phyloP scores from a whole-genome alignment of 1,140 invertebrate species.

The Leptinotarsa undecemlineata region DNA sequence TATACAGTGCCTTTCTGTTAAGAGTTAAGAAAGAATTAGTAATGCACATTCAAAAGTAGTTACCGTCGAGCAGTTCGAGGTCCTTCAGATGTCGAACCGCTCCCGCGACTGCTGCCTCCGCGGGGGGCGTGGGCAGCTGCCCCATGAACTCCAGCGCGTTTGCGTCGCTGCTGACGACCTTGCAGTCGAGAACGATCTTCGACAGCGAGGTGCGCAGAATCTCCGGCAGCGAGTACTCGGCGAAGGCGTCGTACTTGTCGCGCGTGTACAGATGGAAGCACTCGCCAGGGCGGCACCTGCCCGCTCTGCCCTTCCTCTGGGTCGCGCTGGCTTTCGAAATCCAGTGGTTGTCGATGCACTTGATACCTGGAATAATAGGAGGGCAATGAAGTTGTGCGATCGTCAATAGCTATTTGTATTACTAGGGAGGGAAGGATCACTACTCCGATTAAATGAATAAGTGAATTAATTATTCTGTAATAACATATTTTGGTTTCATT shows the following conservation, averaged over 20 bases:
- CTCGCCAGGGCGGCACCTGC: slow-evolving; percentile 74
- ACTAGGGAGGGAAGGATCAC: too few relatives aligned
- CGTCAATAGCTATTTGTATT: too few relatives aligned
- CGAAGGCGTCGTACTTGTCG: slow-evolving; percentile 57
- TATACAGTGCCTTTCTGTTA: too few relatives aligned
- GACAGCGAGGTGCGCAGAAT: slow-evolving; percentile 64
- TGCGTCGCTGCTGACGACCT: slow-evolving; percentile 56
- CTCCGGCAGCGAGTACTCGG: slow-evolving; percentile 63
- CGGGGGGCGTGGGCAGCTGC: slow-evolving; percentile 59
- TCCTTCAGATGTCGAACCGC: slow-evolving; percentile 59
- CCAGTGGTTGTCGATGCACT: slow-evolving; percentile 64
- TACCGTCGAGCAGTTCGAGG: slow-evolving; percentile 58
- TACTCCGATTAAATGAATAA: too few relatives aligned
- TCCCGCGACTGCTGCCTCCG: slow-evolving; percentile 46
- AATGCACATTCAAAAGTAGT: too few relatives aligned
- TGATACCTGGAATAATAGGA: slow-evolving; percentile 45
- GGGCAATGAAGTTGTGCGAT: too few relatives aligned
- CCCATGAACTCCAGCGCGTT: slow-evolving; percentile 58
- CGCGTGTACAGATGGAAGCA: slow-evolving; percentile 76
- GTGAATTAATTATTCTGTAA: too few relatives aligned
- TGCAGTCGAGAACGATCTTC: slow-evolving; percentile 66
- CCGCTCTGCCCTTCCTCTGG: slow-evolving; percentile 68
- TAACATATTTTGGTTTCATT: too few relatives aligned
- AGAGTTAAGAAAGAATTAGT: too few relatives aligned
- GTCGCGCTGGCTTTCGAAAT: slow-evolving; percentile 77